Evolutionary conservation across 2,113 vertebrate genomes (phyloP).

Genomic region (Desmodus rotundus): DNA sequence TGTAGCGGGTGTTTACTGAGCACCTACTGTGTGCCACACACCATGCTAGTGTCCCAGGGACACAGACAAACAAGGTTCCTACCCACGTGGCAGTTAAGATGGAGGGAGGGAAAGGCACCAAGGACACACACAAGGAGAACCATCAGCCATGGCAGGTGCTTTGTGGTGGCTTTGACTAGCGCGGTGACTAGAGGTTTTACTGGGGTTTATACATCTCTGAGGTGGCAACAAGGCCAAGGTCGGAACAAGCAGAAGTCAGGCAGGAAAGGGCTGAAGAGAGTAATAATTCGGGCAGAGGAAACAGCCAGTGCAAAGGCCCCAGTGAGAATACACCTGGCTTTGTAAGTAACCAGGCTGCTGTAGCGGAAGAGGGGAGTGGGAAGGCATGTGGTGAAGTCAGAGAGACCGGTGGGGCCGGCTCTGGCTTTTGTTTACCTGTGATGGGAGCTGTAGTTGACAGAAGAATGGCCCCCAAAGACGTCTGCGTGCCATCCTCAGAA

Average conservation of each 20-base stretch:
- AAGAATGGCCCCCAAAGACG: not conserved
- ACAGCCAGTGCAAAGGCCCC: not conserved
- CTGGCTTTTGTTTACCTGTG: not conserved
- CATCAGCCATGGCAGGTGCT: rapidly evolving
- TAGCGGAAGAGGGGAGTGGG: not conserved
- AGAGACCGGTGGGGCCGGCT: not conserved
- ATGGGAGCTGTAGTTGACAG: not conserved
- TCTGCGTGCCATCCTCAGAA: not conserved
- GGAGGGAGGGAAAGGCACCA: not conserved
- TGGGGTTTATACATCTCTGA: not conserved
- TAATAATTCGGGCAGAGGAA: not conserved
- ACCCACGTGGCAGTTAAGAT: not conserved
- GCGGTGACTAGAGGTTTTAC: not conserved
- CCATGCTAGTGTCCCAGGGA: not conserved
- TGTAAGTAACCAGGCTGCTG: not conserved
- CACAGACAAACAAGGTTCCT: not conserved
- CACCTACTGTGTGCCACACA: not conserved
- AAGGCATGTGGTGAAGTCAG: not conserved
- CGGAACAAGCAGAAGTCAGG: not conserved
- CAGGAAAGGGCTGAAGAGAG: not conserved
- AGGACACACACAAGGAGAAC: not conserved
- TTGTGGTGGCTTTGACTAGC: not conserved
- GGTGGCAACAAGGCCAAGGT: not conserved
- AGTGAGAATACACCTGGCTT: not conserved
- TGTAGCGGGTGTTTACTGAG: not conserved